These are phyloP conservation scores for Lasioglossum calceatum DNA, from an alignment of 2,888 invertebrate genomes.

Conservation along the genomic window DNA sequence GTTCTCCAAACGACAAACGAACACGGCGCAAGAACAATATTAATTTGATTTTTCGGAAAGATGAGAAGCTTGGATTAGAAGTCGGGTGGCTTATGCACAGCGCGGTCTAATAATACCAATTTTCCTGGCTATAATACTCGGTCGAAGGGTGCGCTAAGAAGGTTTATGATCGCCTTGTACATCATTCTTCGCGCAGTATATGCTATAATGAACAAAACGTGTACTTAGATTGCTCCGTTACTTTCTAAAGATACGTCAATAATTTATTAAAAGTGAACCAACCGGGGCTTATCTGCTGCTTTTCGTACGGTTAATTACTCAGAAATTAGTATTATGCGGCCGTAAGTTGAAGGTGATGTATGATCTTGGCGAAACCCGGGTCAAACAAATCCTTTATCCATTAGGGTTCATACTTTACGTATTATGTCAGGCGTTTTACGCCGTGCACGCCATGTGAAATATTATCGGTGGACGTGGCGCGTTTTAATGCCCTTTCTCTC, in stretches of 20 bases:
- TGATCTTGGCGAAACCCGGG: not conserved
- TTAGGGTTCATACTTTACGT: constrained; percentile 8
- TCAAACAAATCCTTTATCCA: constrained; percentile 9
- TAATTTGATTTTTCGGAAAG: not conserved
- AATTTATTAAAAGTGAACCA: constrained; percentile 12
- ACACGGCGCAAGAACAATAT: not conserved
- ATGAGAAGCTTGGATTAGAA: not conserved
- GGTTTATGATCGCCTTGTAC: constrained; percentile 7
- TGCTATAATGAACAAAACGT: constrained; percentile 17
- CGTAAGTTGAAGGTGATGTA: constrained; percentile 14
- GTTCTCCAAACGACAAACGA: not conserved
- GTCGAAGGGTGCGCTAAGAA: not conserved
- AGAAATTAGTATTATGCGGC: constrained; percentile 19
- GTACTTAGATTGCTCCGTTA: constrained; percentile 14
- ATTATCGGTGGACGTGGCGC: constrained; percentile 3
- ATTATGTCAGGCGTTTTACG: not conserved
- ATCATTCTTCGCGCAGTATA: constrained; percentile 7
- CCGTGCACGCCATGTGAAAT: not conserved
- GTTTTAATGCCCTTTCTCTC: not conserved
- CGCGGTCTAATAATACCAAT: constrained; percentile 3
- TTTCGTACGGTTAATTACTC: constrained; percentile 17
- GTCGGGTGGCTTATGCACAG: not conserved
- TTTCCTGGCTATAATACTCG: not conserved
- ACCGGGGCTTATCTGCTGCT: not conserved
- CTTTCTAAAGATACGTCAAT: constrained; percentile 17